Evolutionary conservation across 2,888 invertebrate genomes (phyloP).

Genomic region (Ptychoptera albimana): DNA sequence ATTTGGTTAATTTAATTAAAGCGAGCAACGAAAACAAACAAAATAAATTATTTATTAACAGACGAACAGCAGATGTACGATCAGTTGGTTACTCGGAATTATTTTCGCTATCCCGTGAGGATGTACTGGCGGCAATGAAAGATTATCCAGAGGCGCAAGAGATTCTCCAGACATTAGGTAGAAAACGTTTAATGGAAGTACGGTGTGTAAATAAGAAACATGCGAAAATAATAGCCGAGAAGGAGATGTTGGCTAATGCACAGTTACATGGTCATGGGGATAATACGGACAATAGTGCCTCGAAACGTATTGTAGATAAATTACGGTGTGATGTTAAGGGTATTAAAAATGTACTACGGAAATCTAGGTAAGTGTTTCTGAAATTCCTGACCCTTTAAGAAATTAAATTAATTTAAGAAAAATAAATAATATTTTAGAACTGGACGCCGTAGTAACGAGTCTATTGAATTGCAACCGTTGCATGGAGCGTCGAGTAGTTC

Average conservation of each 20-base stretch:
- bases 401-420: background rate
- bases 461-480: conserved; percentile 51
- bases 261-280: conserved; percentile 12
- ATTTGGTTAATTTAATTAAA: conserved; percentile 1
- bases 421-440: conserved; percentile 11
- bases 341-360: conserved; percentile 40
- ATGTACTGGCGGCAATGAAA: conserved; percentile 87
- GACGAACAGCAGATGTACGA: conserved; percentile 88
- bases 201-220: conserved; percentile 38
- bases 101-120: conserved; percentile 85
- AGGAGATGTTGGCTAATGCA: conserved; percentile 13
- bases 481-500: conserved; percentile 28
- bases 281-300: conserved; percentile 42
- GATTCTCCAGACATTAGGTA: conserved; percentile 74
- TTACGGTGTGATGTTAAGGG: conserved; percentile 71
- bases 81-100: conserved; percentile 93
- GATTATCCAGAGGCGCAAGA: conserved; percentile 95
- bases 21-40: too few species aligned
- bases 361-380: conserved; percentile 33
- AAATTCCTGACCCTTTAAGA: too few species aligned
- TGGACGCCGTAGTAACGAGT: conserved; percentile 35
- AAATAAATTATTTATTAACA: conserved; percentile 22
- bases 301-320: conserved; percentile 68
- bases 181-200: conserved; percentile 76
- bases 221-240: conserved; percentile 25